Percentiles rank a stretch among this genome's conserved stretches.
Evolutionary conservation across 2,797 vertebrate genomes (phyloP).

Genomic region (Centroberyx gerrardi): DNA sequence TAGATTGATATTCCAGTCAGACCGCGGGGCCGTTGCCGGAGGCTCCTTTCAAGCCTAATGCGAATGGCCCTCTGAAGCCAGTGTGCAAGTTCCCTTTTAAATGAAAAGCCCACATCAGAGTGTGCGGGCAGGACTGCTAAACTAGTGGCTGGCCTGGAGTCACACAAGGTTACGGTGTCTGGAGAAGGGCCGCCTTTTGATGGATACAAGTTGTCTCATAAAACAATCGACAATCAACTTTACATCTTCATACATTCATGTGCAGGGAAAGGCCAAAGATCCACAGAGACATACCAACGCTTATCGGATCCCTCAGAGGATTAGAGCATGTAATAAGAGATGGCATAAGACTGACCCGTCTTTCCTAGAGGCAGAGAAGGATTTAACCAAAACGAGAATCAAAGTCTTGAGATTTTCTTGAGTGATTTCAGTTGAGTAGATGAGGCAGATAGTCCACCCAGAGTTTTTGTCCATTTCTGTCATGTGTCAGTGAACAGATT

Average conservation of each 20-base stretch:
- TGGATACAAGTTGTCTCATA: conserved; percentile 16
- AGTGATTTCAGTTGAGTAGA: too few species aligned
- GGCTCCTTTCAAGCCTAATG: conserved; percentile 70
- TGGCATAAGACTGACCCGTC: background rate
- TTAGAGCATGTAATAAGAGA: conserved; percentile 17
- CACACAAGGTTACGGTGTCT: conserved; percentile 50
- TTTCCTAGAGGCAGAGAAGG: too few species aligned
- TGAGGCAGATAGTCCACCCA: too few species aligned
- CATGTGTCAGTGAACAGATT: too few species aligned
- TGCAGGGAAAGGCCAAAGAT: conserved; percentile 15
- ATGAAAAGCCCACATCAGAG: conserved; percentile 60
- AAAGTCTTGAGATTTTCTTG: too few species aligned
- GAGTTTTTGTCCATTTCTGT: too few species aligned
- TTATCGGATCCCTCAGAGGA: background rate
- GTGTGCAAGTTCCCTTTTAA: conserved; percentile 54
- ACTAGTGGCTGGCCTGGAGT: conserved; percentile 47
- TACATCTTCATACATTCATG: conserved; percentile 14
- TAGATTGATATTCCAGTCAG: conserved; percentile 84
- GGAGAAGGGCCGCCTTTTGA: conserved; percentile 25
- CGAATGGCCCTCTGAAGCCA: conserved; percentile 59
- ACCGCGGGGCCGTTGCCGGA: conserved; percentile 64
- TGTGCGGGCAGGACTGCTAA: conserved; percentile 28
- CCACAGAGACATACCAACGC: conserved; percentile 19
- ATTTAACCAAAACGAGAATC: too few species aligned
- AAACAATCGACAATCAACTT: conserved; percentile 15